Percentiles rank a stretch among this genome's conserved stretches.
These are phyloP conservation scores for Lycorma delicatula DNA, from an alignment of 1,140 invertebrate genomes.

Conservation along the genomic window DNA sequence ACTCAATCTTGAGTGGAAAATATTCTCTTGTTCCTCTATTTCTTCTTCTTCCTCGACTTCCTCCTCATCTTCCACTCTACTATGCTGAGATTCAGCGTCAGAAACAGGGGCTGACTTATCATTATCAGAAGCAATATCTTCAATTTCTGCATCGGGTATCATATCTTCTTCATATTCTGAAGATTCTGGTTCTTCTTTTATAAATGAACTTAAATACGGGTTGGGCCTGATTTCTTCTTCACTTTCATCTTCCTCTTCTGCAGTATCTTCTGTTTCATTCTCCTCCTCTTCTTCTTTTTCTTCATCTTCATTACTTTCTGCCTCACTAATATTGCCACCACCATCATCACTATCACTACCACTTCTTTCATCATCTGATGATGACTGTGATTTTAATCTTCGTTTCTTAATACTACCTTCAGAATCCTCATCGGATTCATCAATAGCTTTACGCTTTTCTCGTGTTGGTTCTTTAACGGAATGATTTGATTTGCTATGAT, in stretches of 20 bases:
- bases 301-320: slow-evolving; percentile 32
- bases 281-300: neutral
- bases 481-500: too few relatives aligned
- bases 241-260: slow-evolving; percentile 2
- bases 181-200: slow-evolving; percentile 1
- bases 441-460: too few relatives aligned
- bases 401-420: too few relatives aligned
- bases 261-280: slow-evolving; percentile 6
- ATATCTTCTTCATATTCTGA: neutral
- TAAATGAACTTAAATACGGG: too few relatives aligned
- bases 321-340: slow-evolving; percentile 23
- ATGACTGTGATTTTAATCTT: slow-evolving; percentile 20
- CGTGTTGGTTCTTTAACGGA: too few relatives aligned
- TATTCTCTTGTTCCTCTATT: slow-evolving; percentile 28
- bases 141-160: neutral
- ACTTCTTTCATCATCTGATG: slow-evolving; percentile 17
- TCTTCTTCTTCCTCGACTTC: slow-evolving; percentile 22
- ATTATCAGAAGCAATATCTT: too few relatives aligned
- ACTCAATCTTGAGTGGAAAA: slow-evolving; percentile 13
- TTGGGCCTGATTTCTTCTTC: neutral
- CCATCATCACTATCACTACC: slow-evolving; percentile 23
- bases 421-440: too few relatives aligned
- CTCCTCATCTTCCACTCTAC: slow-evolving; percentile 5
- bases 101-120: too few relatives aligned
- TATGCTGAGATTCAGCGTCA: too few relatives aligned